phyloP scores from a whole-genome alignment of 2,797 vertebrate genomes.

The Streptopelia turtur region DNA sequence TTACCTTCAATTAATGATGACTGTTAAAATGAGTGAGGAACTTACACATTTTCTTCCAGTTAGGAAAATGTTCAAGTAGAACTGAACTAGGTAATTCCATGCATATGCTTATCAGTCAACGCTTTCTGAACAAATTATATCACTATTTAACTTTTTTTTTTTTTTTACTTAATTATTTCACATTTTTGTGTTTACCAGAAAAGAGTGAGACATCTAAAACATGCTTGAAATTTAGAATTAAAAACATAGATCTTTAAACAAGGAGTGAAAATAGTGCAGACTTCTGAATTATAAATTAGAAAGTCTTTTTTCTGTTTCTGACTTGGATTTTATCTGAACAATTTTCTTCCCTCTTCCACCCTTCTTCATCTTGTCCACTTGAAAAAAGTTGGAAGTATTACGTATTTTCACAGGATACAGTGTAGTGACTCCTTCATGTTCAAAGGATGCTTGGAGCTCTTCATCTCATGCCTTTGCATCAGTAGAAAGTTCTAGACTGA shows the following conservation, averaged over 20 bases:
- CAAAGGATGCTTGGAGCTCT: not conserved
- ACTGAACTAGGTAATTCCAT: not conserved
- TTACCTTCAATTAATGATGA: constrained; percentile 8
- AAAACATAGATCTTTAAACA: not conserved
- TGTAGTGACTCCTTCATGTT: not conserved
- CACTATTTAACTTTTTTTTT: not conserved
- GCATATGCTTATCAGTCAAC: not conserved
- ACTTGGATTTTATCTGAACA: not conserved
- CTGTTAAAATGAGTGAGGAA: constrained; percentile 28
- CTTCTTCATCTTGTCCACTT: not conserved
- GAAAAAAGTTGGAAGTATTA: not conserved
- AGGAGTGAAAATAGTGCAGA: not conserved
- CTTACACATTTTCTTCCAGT: constrained; percentile 40
- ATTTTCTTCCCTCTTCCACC: not conserved
- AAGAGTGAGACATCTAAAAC: not conserved
- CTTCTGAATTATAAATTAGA: not conserved
- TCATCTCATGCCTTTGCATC: not conserved
- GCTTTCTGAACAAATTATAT: not conserved
- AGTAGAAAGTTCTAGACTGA: not conserved
- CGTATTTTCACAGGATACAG: not conserved
- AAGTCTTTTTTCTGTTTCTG: not conserved
- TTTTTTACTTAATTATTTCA: not conserved
- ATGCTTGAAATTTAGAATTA: not conserved
- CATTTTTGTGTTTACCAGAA: not conserved
- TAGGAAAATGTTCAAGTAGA: constrained; percentile 1